Base-by-base conservation (phyloP, 2,113 vertebrate species). In the Acanthisitta chloris region DNA sequence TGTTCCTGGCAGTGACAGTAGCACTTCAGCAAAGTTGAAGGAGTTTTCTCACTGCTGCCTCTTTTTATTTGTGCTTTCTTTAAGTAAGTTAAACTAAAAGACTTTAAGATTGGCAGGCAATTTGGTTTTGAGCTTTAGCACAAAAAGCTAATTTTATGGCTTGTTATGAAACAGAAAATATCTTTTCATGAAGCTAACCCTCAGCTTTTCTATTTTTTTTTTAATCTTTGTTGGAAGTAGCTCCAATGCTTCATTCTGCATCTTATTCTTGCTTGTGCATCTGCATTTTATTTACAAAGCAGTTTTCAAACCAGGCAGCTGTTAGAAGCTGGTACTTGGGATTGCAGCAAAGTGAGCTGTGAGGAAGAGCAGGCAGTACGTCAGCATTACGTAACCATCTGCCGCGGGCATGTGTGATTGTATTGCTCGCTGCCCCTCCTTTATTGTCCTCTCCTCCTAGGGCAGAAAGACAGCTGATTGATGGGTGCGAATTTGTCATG, bases 401-500 rank as follows among this genome's bases (percentile, higher is more conserved):
- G 94, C 92, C 10, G 17, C 9, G 12, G 86, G 90, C 85, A 3
- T 86, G 46, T 73, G 74, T 71, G 71, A 81, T 69, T 83, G 19
- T 88, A 43, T 70, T 92, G 81, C 82, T 57, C 70, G 88, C 67
- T 78, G 43, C 23, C 48, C 51, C 64, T 88, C 51, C 76, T 93
- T 67, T 70, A 82, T 62, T 52, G 43, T 86, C 59, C 23, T 59
- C 17, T 24, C 64, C 86, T 96, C 16, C 0, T 17, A 88, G 88
- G 88, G 52, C 59, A 94, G 70, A 92, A 86, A 90, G 51, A 51
- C 81, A 81, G 17, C 51, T 95, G 92, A 88, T 94, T 73, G 92
- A 94, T 90, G 90, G 94, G n/a, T 83, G 84, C 83, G 72, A 86
- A 83, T 93, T 93, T 81, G 82, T 95, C 82, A 88, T 86, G 72